phyloP scores from a whole-genome alignment of 2,797 vertebrate species.

The Cheirogaleus major region DNA sequence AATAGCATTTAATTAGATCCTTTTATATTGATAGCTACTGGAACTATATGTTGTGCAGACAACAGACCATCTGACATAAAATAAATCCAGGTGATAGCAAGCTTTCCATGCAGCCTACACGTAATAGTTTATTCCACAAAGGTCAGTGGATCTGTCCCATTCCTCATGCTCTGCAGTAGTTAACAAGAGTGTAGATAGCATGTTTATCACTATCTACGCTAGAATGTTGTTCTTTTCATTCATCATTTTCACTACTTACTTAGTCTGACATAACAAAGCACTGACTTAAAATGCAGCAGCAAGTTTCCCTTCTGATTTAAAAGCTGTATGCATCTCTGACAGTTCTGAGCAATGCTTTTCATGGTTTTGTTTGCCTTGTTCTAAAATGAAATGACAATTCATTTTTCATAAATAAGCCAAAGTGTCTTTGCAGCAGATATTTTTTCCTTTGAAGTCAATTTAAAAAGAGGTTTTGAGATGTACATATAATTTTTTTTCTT shows the following conservation, averaged over 20 bases:
- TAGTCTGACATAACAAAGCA: constrained; percentile 49
- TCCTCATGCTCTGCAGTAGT: constrained; percentile 61
- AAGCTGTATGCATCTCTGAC: constrained; percentile 57
- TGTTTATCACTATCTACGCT: constrained; percentile 67
- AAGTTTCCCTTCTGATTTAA: constrained; percentile 64
- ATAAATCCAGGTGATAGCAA: constrained; percentile 55
- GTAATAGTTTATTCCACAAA: constrained; percentile 75
- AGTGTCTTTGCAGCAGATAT: constrained; percentile 49
- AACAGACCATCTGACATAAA: constrained; percentile 33
- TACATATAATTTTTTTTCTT: constrained; percentile 13
- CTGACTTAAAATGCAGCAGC: constrained; percentile 43
- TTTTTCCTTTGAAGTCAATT: constrained; percentile 67
- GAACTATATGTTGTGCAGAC: constrained; percentile 59
- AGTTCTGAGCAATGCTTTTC: constrained; percentile 56
- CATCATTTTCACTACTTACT: background rate
- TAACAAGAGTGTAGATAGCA: constrained; percentile 61
- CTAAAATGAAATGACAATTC: constrained; percentile 72
- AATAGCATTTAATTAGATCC: background rate
- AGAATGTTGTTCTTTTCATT: constrained; percentile 49
- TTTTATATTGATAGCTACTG: constrained; percentile 25
- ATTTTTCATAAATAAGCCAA: constrained; percentile 60
- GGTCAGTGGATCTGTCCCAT: constrained; percentile 64
- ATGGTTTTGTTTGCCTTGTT: constrained; percentile 74
- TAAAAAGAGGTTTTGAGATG: constrained; percentile 40
- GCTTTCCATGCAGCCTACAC: constrained; percentile 64